A percentile compares a stretch with the other conserved stretches of the same genome.
Evolutionary conservation across 1,140 invertebrate genomes (phyloP).

Genomic region (Kradibia gibbosae): DNA sequence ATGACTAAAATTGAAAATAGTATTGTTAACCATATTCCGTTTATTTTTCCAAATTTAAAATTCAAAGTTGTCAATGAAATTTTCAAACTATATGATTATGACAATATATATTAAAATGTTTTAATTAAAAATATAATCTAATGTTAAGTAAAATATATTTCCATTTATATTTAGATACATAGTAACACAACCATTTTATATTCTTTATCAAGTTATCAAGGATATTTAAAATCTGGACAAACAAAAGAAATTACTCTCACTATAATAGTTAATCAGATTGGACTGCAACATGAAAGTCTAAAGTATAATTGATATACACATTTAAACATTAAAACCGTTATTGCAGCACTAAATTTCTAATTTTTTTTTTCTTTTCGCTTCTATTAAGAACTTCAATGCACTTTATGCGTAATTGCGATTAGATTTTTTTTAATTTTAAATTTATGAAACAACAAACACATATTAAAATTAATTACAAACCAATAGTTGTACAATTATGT

Average conservation of each 20-base stretch:
- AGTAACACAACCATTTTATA: slow-evolving; percentile 47
- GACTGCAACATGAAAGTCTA: slow-evolving; percentile 52
- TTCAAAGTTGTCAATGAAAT: no score
- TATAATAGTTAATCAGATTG: slow-evolving; percentile 58
- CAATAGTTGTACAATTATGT: no score
- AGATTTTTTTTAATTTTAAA: no score
- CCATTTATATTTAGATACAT: slow-evolving; percentile 49
- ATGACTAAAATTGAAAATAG: background rate
- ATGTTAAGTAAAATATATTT: background rate
- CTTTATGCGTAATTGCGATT: no score
- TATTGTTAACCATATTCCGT: background rate
- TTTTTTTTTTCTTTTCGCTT: no score
- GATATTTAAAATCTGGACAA: slow-evolving; percentile 57
- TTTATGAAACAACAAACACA: no score
- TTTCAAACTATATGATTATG: no score
- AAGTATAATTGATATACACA: slow-evolving; percentile 50
- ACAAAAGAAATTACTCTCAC: slow-evolving; percentile 54
- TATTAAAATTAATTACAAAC: no score
- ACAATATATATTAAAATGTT: no score
- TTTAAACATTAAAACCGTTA: no score
- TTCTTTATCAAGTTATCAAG: slow-evolving; percentile 57
- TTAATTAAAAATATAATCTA: background rate
- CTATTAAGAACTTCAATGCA: no score
- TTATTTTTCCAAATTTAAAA: background rate
- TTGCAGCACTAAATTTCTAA: no score